These are phyloP conservation scores for Leptinotarsa juncta DNA, from an alignment of 2,888 invertebrate genomes.

Conservation along the genomic window DNA sequence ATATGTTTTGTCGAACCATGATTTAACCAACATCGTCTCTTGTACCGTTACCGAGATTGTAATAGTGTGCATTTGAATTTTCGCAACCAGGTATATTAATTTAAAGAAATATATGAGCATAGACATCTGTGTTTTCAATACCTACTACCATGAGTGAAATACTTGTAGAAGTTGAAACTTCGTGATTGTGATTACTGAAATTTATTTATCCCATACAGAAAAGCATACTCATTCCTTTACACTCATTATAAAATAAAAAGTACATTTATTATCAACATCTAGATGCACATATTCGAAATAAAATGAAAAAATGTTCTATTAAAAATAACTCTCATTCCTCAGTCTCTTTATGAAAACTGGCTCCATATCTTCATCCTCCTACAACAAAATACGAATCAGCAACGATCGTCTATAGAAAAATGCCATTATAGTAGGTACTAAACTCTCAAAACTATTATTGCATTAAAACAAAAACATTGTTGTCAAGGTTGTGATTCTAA, in stretches of 20 bases:
- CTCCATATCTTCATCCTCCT: conserved; percentile 62
- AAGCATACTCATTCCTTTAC: neutral
- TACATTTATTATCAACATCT: conserved; percentile 1
- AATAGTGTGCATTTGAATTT: too few species aligned
- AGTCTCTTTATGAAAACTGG: conserved; percentile 65
- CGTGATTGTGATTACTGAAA: neutral
- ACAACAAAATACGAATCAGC: conserved; percentile 32
- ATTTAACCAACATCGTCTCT: too few species aligned
- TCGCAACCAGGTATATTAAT: too few species aligned
- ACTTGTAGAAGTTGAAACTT: neutral
- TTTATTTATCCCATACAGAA: neutral
- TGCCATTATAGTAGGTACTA: too few species aligned
- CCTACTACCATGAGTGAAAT: too few species aligned
- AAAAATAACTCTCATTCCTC: conserved; percentile 60
- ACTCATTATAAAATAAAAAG: neutral
- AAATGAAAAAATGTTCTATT: conserved; percentile 17
- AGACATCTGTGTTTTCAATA: neutral
- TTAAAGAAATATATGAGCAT: too few species aligned
- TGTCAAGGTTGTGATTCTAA: too few species aligned
- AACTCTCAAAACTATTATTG: too few species aligned
- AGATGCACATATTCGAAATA: neutral
- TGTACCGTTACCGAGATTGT: too few species aligned
- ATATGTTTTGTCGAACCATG: too few species aligned
- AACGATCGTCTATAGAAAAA: too few species aligned
- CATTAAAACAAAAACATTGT: too few species aligned